Base-by-base conservation (phyloP, 2,113 vertebrate species). In the Lophotis ruficrista region DNA sequence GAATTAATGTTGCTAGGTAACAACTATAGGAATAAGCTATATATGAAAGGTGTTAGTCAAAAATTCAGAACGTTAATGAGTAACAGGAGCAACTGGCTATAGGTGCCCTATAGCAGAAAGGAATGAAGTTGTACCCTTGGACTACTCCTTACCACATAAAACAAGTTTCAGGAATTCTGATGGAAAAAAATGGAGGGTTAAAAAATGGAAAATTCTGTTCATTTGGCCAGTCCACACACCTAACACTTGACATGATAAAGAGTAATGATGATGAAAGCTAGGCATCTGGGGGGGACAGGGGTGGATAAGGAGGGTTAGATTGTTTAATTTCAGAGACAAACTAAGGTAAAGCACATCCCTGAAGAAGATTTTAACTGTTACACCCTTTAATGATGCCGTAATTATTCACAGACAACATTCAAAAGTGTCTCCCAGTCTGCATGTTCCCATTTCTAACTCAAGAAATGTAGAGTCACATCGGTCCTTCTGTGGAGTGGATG, bases 1-100 rank as follows among this genome's bases (percentile, higher is more conserved):
- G 92, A 96, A 90, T 53, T 87, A 83, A 86, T 51, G 93, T 96
- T 94, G 93, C 95, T 93, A 94, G 72, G 93, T 92, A 95, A 93
- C 94, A 90, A 25, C 58, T 65, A 89, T 41, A 93, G 51, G 45
- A 93, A 83, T 50, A 92, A 75, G 86, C 31, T 73, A 70, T 31
- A 47, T 12, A 77, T 28, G 41, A 86, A 83, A 93, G 17, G 41
- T 33, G 6, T n/a, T 73, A 17, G 20, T 50, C 15, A 69, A 76
- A 51, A 48, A 7, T n/a, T 43, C 9, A 27, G 68, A 51, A 45
- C 5, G 0, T 37, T 77, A 76, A 30, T 1, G 0, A 87, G 19
- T 30, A 84, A 82, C 17, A 66, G 20, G 6, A 87, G 23, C 22
- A 64, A 88, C 27, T 15, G 20, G 51, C 51, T 76, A 53, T 2